These are phyloP conservation scores for Steinernema hermaphroditum DNA, from an alignment of 2,888 invertebrate species.

Conservation along the genomic window DNA sequence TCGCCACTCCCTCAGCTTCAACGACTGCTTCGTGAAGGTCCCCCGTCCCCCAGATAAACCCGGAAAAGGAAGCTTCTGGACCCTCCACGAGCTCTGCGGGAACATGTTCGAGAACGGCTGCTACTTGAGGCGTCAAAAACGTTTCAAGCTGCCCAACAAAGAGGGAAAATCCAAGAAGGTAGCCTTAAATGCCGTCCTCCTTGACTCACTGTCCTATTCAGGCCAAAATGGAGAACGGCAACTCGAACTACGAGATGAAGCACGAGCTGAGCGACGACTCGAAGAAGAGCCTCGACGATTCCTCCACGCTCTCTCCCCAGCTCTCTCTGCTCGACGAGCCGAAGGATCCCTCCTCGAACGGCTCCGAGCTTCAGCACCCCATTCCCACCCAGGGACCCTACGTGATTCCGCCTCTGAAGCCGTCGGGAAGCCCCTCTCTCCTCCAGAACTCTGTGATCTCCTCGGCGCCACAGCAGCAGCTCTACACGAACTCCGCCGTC, in stretches of 20 bases:
- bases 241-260: slow-evolving; percentile 15
- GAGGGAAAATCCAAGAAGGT: slow-evolving; percentile 70
- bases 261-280: neutral
- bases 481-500: neutral
- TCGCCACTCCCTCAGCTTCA: slow-evolving; percentile 93
- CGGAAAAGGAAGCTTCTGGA: slow-evolving; percentile 98
- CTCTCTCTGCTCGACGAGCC: neutral
- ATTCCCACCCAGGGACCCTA: slow-evolving; percentile 14
- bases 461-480: slow-evolving; percentile 1
- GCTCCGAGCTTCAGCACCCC: neutral
- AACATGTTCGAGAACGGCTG: slow-evolving; percentile 99
- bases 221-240: slow-evolving; percentile 14
- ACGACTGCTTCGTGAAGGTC: slow-evolving; percentile 98
- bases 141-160: slow-evolving; percentile 85
- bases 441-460: slow-evolving; percentile 25
- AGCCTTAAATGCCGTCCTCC: no score
- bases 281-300: neutral
- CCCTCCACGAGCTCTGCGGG: slow-evolving; percentile 90
- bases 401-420: neutral
- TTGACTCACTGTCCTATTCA: no score
- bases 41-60: slow-evolving; percentile 86
- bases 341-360: neutral
- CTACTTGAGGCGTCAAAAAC: slow-evolving; percentile 90
- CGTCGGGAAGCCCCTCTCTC: neutral
- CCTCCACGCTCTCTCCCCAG: neutral